Conservation (phyloP, 2,888 invertebrate genomes). For the Barypeithes pellucidus region DNA sequence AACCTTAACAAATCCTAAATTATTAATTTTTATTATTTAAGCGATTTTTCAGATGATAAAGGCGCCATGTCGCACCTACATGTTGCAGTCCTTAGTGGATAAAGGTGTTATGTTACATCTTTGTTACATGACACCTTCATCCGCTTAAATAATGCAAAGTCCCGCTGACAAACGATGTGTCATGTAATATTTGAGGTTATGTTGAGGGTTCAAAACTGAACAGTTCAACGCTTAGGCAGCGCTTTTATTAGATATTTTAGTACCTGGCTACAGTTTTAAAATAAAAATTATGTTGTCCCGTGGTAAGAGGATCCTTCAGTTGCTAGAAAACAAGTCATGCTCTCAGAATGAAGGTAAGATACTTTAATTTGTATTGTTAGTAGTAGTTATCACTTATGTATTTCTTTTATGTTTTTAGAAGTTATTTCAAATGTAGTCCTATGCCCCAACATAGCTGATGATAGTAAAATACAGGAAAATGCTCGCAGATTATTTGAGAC, state of each 20-base stretch:
- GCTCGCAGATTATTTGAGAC: too few species aligned
- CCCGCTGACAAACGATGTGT: background rate
- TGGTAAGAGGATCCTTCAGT: background rate
- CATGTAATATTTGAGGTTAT: background rate
- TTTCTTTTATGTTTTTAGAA: too few species aligned
- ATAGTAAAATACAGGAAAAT: too few species aligned
- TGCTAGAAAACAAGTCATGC: background rate
- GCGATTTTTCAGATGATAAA: background rate
- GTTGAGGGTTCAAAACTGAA: background rate
- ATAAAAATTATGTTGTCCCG: conserved; percentile 24
- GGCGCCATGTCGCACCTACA: background rate
- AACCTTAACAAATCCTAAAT: background rate
- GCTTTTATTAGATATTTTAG: background rate
- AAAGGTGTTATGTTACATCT: background rate
- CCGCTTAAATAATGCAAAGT: background rate
- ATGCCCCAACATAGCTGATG: too few species aligned
- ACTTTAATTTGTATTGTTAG: too few species aligned
- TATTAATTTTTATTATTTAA: background rate
- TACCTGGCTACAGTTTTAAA: conserved; percentile 2
- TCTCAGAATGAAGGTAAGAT: conserved; percentile 5
- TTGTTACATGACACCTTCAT: background rate
- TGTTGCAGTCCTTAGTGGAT: background rate
- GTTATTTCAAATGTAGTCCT: too few species aligned
- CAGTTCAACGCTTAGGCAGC: background rate
- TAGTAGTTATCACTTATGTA: too few species aligned